Base-by-base conservation (phyloP, 92 coral and sea anemone genomes). In the Virgularia gustaviana region DNA sequence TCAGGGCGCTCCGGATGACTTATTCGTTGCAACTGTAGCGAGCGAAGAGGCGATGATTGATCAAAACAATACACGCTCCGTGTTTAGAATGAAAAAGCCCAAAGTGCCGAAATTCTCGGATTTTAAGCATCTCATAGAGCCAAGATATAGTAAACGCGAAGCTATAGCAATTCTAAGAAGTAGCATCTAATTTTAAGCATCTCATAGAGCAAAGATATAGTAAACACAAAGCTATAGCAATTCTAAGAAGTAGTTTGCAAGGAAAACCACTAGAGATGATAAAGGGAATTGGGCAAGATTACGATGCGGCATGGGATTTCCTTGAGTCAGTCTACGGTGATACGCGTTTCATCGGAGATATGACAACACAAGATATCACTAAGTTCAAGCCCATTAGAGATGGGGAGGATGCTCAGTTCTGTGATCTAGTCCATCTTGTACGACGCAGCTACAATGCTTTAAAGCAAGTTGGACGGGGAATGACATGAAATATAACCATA, bases 121-220 rank as follows among this genome's bases (percentile, higher is more conserved):
- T n/a, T n/a, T n/a, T n/a, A n/a, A n/a, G n/a, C n/a, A n/a, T n/a
- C n/a, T n/a, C n/a, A n/a, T n/a, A n/a, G n/a, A n/a, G n/a, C n/a
- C n/a, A n/a, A n/a, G n/a, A n/a, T n/a, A n/a, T n/a, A n/a, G n/a
- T n/a, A n/a, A n/a, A n/a, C n/a, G n/a, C n/a, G n/a, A n/a, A n/a
- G n/a, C n/a, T n/a, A n/a, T n/a, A n/a, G n/a, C n/a, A n/a, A n/a
- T n/a, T n/a, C n/a, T n/a, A n/a, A n/a, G n/a, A n/a, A n/a, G n/a
- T n/a, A n/a, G n/a, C n/a, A n/a, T n/a, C 85, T 12, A 83, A 85
- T 54, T 85, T 85, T 61, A 85, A 63, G 41, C 89, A 85, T 45
- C 39, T 72, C 15, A 67, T 85, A 16, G 86, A 76, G 16, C 35
- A 60, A 2, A 43, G 44, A 61, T 85, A 76, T 51, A 53, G 82